Evolutionary conservation across 2,113 vertebrate species (phyloP).

Genomic region (Raja brachyura): DNA sequence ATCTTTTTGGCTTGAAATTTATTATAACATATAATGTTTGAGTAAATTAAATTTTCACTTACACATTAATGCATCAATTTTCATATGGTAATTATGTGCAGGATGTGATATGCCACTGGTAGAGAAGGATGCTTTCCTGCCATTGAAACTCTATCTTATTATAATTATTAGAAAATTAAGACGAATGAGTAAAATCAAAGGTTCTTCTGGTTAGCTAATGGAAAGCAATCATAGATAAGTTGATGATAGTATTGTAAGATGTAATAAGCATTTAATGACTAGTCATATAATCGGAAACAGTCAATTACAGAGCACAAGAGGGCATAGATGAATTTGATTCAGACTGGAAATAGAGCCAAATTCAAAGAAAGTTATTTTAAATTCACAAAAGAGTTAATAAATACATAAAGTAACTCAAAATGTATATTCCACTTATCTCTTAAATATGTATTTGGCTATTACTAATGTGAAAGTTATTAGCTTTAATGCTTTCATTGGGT

Average conservation of each 20-base stretch:
- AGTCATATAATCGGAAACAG: conserved; percentile 78
- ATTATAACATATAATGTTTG: conserved; percentile 96
- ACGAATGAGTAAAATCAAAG: conserved; percentile 96
- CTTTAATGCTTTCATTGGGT: conserved; percentile 33
- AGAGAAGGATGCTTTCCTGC: conserved; percentile 93
- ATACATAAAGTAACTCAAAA: conserved; percentile 35
- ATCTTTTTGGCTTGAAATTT: conserved; percentile 93
- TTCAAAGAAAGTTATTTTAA: conserved; percentile 63
- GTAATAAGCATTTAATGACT: conserved; percentile 84
- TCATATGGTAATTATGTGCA: conserved; percentile 99
- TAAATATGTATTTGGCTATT: conserved; percentile 33
- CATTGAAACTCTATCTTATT: conserved; percentile 96
- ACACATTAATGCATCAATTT: conserved; percentile 99
- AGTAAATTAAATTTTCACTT: conserved; percentile 99
- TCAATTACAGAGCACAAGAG: conserved; percentile 66
- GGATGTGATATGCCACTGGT: conserved; percentile 98
- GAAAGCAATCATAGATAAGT: conserved; percentile 80
- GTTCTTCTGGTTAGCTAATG: conserved; percentile 72
- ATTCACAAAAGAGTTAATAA: conserved; percentile 47
- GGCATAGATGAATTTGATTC: conserved; percentile 65
- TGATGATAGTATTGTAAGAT: conserved; percentile 77
- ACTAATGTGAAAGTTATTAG: conserved; percentile 30
- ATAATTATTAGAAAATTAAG: conserved; percentile 96
- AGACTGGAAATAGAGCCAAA: conserved; percentile 47
- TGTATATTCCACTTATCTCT: conserved; percentile 24